phyloP scores from a whole-genome alignment of 2,113 vertebrate species.

The Thinocorus orbignyianus region DNA sequence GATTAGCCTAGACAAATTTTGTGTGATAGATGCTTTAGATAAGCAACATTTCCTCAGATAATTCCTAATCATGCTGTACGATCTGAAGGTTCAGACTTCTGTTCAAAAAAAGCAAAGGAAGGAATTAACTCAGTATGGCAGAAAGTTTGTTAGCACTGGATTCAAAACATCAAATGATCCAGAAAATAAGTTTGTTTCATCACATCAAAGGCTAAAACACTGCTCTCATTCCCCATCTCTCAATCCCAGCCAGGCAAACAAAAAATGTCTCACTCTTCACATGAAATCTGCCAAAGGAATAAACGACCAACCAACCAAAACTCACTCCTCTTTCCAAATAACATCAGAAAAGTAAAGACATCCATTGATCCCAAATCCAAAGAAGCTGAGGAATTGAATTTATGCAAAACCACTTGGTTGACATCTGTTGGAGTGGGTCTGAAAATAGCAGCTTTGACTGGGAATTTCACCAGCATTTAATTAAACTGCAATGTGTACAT shows the following conservation, averaged over 20 bases:
- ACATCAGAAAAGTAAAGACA: neutral
- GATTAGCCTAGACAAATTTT: neutral
- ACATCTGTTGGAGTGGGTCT: neutral
- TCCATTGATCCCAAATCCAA: neutral
- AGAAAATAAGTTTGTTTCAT: neutral
- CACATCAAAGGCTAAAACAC: neutral
- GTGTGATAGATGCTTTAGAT: neutral
- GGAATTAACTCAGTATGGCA: neutral
- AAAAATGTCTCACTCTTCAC: neutral
- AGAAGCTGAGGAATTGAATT: neutral
- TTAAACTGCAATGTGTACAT: neutral
- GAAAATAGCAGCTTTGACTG: neutral
- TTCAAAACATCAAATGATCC: neutral
- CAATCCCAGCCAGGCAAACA: neutral
- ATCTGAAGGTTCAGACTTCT: neutral
- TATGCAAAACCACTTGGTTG: neutral
- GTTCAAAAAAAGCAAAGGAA: neutral
- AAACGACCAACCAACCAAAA: neutral
- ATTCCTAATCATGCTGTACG: neutral
- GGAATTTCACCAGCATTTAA: fast-evolving
- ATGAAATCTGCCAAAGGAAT: neutral
- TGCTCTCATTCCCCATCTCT: neutral
- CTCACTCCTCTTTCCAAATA: neutral
- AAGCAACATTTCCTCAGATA: neutral
- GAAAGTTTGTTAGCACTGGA: neutral